Evolutionary conservation across 2,113 vertebrate species (phyloP).

Genomic region (Phaethornis superciliosus): DNA sequence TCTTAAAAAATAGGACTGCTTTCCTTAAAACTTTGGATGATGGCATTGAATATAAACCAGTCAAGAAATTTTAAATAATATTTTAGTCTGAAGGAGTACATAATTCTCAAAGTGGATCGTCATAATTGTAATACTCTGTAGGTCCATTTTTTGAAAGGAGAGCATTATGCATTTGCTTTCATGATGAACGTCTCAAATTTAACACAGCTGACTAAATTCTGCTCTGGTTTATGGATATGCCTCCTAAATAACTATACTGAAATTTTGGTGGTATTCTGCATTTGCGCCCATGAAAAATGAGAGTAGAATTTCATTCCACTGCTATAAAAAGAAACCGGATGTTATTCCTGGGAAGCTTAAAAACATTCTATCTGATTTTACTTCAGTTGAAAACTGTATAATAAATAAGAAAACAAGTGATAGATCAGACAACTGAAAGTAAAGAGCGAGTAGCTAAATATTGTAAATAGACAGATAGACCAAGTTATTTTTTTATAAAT

Average conservation of each 20-base stretch:
- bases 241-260: background rate
- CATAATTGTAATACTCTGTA: background rate
- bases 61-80: background rate
- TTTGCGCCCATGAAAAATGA: background rate
- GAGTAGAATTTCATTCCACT: background rate
- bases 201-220: background rate
- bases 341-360: slow-evolving; percentile 7
- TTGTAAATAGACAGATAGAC: slow-evolving; percentile 15
- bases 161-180: background rate
- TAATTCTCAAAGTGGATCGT: background rate
- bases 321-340: background rate
- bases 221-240: background rate
- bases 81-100: background rate
- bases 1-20: background rate
- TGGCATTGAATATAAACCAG: background rate
- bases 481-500: slow-evolving; percentile 44
- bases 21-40: background rate
- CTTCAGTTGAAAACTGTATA: slow-evolving; percentile 15
- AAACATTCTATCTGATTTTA: slow-evolving; percentile 8
- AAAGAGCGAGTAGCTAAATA: slow-evolving; percentile 42
- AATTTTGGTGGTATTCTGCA: background rate
- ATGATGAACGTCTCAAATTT: background rate
- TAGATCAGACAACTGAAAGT: slow-evolving; percentile 28
- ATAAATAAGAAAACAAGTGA: slow-evolving; percentile 24
- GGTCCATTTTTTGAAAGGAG: background rate